Evolutionary conservation across 2,113 vertebrate species (phyloP).

Genomic region (Pterophyllum scalare): DNA sequence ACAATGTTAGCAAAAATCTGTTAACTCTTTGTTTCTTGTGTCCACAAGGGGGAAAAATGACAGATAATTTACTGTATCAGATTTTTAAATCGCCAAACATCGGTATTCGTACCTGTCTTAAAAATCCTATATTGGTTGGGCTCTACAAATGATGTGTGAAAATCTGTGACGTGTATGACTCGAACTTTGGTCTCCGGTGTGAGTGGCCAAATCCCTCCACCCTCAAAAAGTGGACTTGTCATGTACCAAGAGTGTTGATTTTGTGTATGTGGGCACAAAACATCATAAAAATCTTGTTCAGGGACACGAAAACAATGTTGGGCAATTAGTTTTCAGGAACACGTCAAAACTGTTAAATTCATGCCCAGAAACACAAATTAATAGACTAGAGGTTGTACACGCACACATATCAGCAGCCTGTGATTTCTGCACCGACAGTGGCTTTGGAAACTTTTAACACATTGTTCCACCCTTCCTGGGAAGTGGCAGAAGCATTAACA

Average conservation of each 20-base stretch:
- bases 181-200: background rate
- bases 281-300: background rate
- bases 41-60: too few relatives aligned
- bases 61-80: background rate
- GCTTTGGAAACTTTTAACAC: background rate
- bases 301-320: background rate
- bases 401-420: background rate
- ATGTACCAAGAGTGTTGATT: accelerated
- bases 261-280: background rate
- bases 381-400: background rate
- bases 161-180: background rate
- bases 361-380: background rate
- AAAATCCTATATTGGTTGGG: background rate
- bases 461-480: background rate
- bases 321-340: background rate
- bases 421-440: background rate
- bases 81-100: accelerated
- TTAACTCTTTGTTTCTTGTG: background rate
- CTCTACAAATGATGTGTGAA: background rate
- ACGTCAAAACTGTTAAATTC: background rate
- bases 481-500: background rate
- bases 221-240: background rate
- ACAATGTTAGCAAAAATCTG: background rate
- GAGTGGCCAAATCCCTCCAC: background rate
- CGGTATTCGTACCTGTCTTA: background rate